Evolutionary conservation across 1,140 invertebrate species (phyloP).

Genomic region (Drosophila aff.): DNA sequence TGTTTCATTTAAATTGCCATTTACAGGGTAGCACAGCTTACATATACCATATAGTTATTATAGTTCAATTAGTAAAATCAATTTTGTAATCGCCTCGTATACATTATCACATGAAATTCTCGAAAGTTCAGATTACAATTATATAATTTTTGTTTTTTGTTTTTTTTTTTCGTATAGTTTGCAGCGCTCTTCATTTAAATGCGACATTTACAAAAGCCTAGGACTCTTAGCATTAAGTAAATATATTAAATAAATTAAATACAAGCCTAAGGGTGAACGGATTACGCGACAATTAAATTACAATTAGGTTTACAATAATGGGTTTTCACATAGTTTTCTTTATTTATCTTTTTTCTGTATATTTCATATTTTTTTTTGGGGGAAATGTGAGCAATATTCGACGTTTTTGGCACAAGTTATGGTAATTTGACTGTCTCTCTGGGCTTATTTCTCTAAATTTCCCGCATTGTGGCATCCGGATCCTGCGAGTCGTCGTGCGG

Average conservation of each 20-base stretch:
- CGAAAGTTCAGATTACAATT: slow-evolving; percentile 71
- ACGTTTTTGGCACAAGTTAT: slow-evolving; percentile 76
- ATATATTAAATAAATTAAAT: slow-evolving; percentile 73
- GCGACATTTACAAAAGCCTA: slow-evolving; percentile 81
- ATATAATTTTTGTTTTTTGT: neutral
- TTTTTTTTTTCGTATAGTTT: slow-evolving; percentile 45
- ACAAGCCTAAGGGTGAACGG: slow-evolving; percentile 59
- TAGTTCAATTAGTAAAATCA: slow-evolving; percentile 58
- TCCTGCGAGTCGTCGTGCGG: slow-evolving; percentile 69
- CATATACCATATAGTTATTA: slow-evolving; percentile 35
- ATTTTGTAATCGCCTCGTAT: slow-evolving; percentile 65
- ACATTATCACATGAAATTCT: slow-evolving; percentile 84
- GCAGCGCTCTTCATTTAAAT: slow-evolving; percentile 67
- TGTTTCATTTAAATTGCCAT: slow-evolving; percentile 37
- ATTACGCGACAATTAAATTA: slow-evolving; percentile 62
- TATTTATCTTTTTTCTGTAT: neutral
- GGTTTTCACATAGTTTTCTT: slow-evolving; percentile 1
- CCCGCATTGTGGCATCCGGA: slow-evolving; percentile 58
- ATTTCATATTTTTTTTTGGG: slow-evolving; percentile 9
- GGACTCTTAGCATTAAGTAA: slow-evolving; percentile 64
- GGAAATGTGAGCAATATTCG: slow-evolving; percentile 76
- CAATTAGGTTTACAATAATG: slow-evolving; percentile 41
- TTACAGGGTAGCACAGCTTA: slow-evolving; percentile 50
- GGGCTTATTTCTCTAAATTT: slow-evolving; percentile 31
- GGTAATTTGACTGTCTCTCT: slow-evolving; percentile 60